Evolutionary conservation across 2,797 vertebrate genomes (phyloP), one percentile per base, ranked within the genome.

Genomic region (Gymnodraco acuticeps): DNA sequence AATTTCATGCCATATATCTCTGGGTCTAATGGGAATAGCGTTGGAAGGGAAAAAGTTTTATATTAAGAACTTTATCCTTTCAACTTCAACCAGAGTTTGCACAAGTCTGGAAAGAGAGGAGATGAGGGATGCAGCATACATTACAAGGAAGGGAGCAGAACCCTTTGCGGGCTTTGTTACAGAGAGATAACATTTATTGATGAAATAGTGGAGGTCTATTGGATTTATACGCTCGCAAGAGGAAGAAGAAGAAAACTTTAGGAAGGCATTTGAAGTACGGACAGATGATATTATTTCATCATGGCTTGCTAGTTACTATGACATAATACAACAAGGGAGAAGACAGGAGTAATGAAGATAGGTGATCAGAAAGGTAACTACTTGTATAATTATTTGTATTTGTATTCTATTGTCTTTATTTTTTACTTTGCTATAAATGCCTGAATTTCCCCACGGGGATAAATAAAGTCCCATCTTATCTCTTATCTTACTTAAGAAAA

Each of bases 61-160:
- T 53, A 69, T 75, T 27, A 55, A 70, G 55, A 80, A 75, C 69
- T 81, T 76, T 50, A 58, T 75, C 67, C 77, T 85, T 86, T 85
- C 50, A 86, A 87, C 78, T 87, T 71, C 68, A 64, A 54, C 23
- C 63, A 66, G 70, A 77, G 68, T 88, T 86, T 81, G 64, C 64
- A 51, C 15, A 23, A 75, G 76, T 59, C 72, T 80, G 56, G 74
- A 53, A 71, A 64, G 58, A 69, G 69, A 76, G 52, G 23, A 82
- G 64, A 76, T 59, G 73, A 83, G 63, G 66, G 71, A 73, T 43
- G 52, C 72, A 71, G 60, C 10, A 23, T 63, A 72, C 59, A 73
- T 72, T 53, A 77, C 38, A 62, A 64, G 46, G 45, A 72, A 62
- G 72, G 59, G 48, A 68, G 62, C 70, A 45, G 48, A 48, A 45